Base-by-base conservation (phyloP, 1,140 invertebrate genomes). In the Drosophila bocki region DNA sequence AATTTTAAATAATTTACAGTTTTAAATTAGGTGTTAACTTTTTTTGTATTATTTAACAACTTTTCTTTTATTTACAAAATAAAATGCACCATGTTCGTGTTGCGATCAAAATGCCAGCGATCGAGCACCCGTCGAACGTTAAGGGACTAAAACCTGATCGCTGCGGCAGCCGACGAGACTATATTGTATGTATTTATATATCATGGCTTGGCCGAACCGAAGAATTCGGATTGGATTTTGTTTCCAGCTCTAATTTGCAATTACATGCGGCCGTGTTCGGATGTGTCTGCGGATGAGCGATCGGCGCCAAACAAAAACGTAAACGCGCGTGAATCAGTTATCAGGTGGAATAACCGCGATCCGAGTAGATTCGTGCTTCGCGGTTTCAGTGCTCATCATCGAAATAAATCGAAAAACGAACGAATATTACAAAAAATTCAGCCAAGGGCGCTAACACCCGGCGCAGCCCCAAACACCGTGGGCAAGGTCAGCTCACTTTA, bases 241-340 rank as follows among this genome's bases (percentile, higher is more conserved):
- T 53, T 35, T 54, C 51, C 51, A 54, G 51, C 51, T 54, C 13
- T 54, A 35, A 53, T 53, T 53, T 53, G 39, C 70, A 71, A 71
- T 71, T 41, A 61, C 56, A 44, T 60, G 71, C 71, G 56, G 56
- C 56, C 56, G 68, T 61, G 57, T 72, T 72, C 71, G 69, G 68
- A 62, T 29, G 71, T 75, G 48, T 72, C 29, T 42, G 67, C 67
- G 56, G 68, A 72, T 53, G 42, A 74, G 67, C 29, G 54, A 60
- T 54, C 59, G 12, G 35, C 33, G 41, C 37, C 22, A 35, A 50
- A 17, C 13, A 5, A 37, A 51, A 32, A 29, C 15, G 13, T 48
- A 58, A 53, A 67, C 48, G 29, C 58, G 33, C 32, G 47, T 67
- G 60, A 53, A 68, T 69, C 32, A 70, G 67, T 70, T 70, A 70